Conservation (phyloP, 2,113 vertebrate species). For the Gymnobelideus leadbeateri region DNA sequence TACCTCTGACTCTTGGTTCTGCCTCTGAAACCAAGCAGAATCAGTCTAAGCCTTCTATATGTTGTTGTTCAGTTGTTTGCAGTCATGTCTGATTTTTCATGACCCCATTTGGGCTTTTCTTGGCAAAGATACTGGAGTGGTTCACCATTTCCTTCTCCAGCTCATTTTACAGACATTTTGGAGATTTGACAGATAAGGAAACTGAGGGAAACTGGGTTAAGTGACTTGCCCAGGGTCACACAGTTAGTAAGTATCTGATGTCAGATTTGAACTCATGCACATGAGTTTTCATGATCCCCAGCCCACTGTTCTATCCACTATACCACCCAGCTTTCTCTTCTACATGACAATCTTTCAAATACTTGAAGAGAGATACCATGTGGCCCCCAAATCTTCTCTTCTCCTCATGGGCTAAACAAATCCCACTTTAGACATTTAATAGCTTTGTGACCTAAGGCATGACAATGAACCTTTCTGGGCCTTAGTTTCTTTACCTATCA, state of each 20-base stretch:
- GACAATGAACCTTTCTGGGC: not conserved
- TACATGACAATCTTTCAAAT: not conserved
- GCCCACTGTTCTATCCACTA: not conserved
- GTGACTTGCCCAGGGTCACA: not conserved
- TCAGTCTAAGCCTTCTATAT: not conserved
- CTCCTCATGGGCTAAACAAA: not conserved
- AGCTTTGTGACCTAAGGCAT: not conserved
- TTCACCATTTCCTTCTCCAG: not conserved
- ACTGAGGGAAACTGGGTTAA: not conserved
- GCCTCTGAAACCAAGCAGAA: not conserved
- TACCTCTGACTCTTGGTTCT: not conserved
- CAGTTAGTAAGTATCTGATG: not conserved
- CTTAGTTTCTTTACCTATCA: not conserved
- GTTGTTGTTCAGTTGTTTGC: not conserved
- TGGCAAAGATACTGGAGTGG: not conserved
- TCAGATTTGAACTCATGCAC: not conserved
- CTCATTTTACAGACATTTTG: not conserved
- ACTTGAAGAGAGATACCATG: not conserved
- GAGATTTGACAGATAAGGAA: not conserved
- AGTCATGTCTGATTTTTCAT: not conserved
- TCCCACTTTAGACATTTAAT: not conserved
- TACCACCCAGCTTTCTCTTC: not conserved
- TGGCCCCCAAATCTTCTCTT: not conserved
- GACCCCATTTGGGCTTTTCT: not conserved
- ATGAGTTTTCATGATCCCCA: not conserved